A percentile compares a stretch with the other conserved stretches of the same genome.
These are phyloP conservation scores for Zootermopsis nevadensis DNA, from an alignment of 2,888 invertebrate genomes.

Conservation along the genomic window DNA sequence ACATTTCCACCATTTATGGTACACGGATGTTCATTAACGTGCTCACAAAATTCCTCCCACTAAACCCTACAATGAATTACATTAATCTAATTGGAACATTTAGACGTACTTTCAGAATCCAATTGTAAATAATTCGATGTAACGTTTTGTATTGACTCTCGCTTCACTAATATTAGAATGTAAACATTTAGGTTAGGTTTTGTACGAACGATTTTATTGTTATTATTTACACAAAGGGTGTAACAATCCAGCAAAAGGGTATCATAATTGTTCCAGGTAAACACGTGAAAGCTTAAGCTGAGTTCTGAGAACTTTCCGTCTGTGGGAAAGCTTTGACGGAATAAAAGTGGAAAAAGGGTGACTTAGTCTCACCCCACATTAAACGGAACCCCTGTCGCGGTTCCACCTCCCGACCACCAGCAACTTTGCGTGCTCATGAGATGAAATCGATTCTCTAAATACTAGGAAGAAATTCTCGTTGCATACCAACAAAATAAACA, in stretches of 20 bases:
- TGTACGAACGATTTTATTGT: neutral
- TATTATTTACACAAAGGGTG: neutral
- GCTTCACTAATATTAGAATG: too few species aligned
- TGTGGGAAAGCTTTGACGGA: conserved; percentile 13
- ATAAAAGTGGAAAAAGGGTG: neutral
- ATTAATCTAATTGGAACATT: too few species aligned
- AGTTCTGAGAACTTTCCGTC: neutral
- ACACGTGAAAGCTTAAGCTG: neutral
- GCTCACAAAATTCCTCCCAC: too few species aligned
- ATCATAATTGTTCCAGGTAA: neutral
- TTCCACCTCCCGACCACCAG: neutral
- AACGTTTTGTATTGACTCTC: too few species aligned
- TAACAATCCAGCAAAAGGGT: neutral
- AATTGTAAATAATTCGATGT: too few species aligned
- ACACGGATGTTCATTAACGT: too few species aligned
- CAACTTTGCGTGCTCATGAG: conserved; percentile 18
- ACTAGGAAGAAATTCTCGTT: conserved; percentile 1
- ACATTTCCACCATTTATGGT: too few species aligned
- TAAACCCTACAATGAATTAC: too few species aligned
- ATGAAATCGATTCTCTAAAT: conserved; percentile 21
- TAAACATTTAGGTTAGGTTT: neutral
- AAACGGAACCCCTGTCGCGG: conserved; percentile 4
- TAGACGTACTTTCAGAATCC: too few species aligned
- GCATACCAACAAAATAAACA: neutral
- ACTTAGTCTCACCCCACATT: conserved; percentile 10